phyloP scores from a whole-genome alignment of 1,140 invertebrate genomes.

The Sycobia sp. region DNA sequence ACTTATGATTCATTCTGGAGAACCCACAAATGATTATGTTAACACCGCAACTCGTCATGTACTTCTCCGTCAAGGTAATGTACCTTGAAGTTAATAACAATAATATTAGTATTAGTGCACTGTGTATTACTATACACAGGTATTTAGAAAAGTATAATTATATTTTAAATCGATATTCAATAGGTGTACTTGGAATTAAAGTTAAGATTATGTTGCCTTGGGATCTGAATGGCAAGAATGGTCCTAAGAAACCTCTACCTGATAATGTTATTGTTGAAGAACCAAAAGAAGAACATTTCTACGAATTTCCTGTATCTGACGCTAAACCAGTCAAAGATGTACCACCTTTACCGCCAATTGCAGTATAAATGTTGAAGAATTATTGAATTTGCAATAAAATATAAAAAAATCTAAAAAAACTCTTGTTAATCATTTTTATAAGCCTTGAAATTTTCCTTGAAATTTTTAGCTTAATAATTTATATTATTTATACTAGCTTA shows the following conservation, averaged over 20 bases:
- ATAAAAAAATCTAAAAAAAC: slow-evolving; percentile 27
- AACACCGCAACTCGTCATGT: slow-evolving; percentile 98
- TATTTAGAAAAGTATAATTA: not conserved
- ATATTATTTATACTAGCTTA: too few relatives aligned
- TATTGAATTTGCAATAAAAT: slow-evolving; percentile 29
- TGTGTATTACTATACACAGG: too few relatives aligned
- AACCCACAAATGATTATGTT: slow-evolving; percentile 98
- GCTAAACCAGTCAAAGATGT: slow-evolving; percentile 59
- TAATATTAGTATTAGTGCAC: too few relatives aligned
- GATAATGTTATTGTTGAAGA: slow-evolving; percentile 95
- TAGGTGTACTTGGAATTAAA: slow-evolving; percentile 82
- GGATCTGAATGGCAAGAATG: slow-evolving; percentile 95
- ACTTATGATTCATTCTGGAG: slow-evolving; percentile 99
- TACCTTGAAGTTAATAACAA: not conserved
- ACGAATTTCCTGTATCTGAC: slow-evolving; percentile 68
- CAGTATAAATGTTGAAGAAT: slow-evolving; percentile 16
- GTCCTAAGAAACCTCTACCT: slow-evolving; percentile 95
- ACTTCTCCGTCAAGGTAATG: slow-evolving; percentile 87
- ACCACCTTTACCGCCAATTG: slow-evolving; percentile 42
- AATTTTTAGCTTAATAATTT: too few relatives aligned
- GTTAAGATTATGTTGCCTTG: slow-evolving; percentile 99
- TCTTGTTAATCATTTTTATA: slow-evolving; percentile 10
- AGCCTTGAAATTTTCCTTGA: not conserved
- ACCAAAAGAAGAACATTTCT: slow-evolving; percentile 84
- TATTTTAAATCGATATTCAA: slow-evolving; percentile 25